A percentile compares a stretch with the other conserved stretches of the same genome.
Evolutionary conservation across 2,888 invertebrate genomes (phyloP).

Genomic region (Spatulosminthurus flaviceps): DNA sequence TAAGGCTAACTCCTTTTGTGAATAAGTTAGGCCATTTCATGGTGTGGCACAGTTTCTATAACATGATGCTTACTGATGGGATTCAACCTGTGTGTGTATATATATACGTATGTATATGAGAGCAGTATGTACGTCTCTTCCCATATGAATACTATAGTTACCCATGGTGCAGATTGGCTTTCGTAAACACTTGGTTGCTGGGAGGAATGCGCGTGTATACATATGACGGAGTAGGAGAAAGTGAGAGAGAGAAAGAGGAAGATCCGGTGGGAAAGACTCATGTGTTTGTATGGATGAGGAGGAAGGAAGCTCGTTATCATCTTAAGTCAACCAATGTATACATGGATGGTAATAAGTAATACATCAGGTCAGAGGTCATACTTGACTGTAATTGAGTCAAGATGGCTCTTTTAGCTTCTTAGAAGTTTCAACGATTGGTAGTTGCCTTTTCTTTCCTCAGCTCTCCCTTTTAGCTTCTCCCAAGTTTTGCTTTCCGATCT

Average conservation of each 20-base stretch:
- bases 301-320: slow-evolving; percentile 18
- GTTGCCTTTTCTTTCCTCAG: neutral
- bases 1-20: slow-evolving; percentile 42
- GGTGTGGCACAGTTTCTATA: slow-evolving; percentile 15
- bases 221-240: too few relatives aligned
- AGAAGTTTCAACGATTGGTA: slow-evolving; percentile 27
- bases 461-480: too few relatives aligned
- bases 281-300: slow-evolving; percentile 15
- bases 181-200: too few relatives aligned
- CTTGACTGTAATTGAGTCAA: slow-evolving; percentile 33
- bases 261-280: slow-evolving; percentile 7
- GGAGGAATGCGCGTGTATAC: too few relatives aligned
- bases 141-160: too few relatives aligned
- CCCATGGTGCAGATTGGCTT: too few relatives aligned
- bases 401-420: slow-evolving; percentile 31
- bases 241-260: slow-evolving; percentile 2
- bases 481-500: slow-evolving; percentile 26
- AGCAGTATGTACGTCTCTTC: too few relatives aligned
- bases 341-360: slow-evolving; percentile 12
- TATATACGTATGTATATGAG: neutral
- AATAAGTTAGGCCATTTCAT: slow-evolving; percentile 27
- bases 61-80: neutral
- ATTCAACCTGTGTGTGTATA: too few relatives aligned
- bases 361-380: slow-evolving; percentile 36
- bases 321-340: slow-evolving; percentile 12